Conservation (phyloP, 2,113 vertebrate species). For the Odocoileus hemionus region DNA sequence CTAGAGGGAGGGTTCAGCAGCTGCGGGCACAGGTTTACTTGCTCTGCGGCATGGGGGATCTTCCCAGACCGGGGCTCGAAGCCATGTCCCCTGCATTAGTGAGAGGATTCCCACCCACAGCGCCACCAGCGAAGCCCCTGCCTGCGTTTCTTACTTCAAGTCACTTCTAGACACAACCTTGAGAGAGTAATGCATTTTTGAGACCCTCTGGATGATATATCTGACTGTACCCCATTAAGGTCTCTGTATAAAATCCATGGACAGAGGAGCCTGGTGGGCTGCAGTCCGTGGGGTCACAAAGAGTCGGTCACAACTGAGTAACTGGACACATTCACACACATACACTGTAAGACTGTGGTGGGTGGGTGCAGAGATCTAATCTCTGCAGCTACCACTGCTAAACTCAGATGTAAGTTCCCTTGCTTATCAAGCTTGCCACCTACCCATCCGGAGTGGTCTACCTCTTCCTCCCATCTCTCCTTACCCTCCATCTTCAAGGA, state of each 20-base stretch:
- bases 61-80: background rate
- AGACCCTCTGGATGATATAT: background rate
- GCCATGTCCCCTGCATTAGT: background rate
- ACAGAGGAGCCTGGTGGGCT: background rate
- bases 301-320: background rate
- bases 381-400: background rate
- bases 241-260: background rate
- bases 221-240: background rate
- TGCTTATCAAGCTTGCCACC: background rate
- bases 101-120: background rate
- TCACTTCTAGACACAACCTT: background rate
- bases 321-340: background rate
- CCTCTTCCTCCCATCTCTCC: background rate
- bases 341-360: background rate
- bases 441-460: background rate
- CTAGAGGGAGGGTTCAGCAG: background rate
- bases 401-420: background rate
- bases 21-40: background rate
- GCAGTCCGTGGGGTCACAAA: background rate
- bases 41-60: rapidly evolving
- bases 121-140: background rate
- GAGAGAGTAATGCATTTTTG: background rate
- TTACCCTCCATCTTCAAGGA: too few species aligned
- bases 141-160: background rate
- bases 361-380: background rate